Percentiles rank a stretch among this genome's conserved stretches.
Evolutionary conservation across 1,140 invertebrate species (phyloP).

Genomic region (Pseudomyrmex concolor): DNA sequence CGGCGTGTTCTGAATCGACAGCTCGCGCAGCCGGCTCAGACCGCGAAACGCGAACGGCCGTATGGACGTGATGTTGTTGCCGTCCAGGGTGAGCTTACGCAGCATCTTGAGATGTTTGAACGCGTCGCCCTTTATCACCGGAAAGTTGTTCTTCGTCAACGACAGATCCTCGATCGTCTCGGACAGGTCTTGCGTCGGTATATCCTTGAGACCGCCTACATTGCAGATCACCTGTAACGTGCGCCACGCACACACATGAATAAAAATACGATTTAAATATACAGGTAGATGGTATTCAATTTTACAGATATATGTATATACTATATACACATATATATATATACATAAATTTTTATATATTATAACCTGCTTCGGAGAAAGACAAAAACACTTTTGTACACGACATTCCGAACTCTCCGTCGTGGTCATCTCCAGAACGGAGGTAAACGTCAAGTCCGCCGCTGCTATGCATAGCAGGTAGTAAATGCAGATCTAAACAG

Average conservation of each 20-base stretch:
- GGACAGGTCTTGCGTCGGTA: slow-evolving; percentile 90
- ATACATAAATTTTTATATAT: not conserved
- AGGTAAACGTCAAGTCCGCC: slow-evolving; percentile 70
- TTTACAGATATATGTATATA: too few relatives aligned
- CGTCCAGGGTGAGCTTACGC: slow-evolving; percentile 91
- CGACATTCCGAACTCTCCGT: slow-evolving; percentile 84
- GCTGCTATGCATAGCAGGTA: slow-evolving; percentile 79
- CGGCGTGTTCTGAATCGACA: slow-evolving; percentile 93
- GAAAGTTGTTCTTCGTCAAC: slow-evolving; percentile 92
- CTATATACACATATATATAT: too few relatives aligned
- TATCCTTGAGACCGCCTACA: slow-evolving; percentile 91
- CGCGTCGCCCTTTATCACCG: slow-evolving; percentile 91
- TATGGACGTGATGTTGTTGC: slow-evolving; percentile 92
- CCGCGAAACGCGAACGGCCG: slow-evolving; percentile 93
- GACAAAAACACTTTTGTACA: slow-evolving; percentile 90
- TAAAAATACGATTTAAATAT: not conserved
- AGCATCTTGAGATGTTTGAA: slow-evolving; percentile 90
- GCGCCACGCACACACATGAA: not conserved
- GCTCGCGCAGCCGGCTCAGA: slow-evolving; percentile 89
- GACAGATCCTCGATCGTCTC: slow-evolving; percentile 92
- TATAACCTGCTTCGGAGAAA: slow-evolving; percentile 91
- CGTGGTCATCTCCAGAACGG: slow-evolving; percentile 73
- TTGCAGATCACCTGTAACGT: slow-evolving; percentile 91
- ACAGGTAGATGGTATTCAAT: too few relatives aligned
- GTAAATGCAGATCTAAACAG: slow-evolving; percentile 78